Evolutionary conservation across 2,888 invertebrate genomes (phyloP), one percentile per base, ranked within the genome.

Genomic region (Catocala nupta): DNA sequence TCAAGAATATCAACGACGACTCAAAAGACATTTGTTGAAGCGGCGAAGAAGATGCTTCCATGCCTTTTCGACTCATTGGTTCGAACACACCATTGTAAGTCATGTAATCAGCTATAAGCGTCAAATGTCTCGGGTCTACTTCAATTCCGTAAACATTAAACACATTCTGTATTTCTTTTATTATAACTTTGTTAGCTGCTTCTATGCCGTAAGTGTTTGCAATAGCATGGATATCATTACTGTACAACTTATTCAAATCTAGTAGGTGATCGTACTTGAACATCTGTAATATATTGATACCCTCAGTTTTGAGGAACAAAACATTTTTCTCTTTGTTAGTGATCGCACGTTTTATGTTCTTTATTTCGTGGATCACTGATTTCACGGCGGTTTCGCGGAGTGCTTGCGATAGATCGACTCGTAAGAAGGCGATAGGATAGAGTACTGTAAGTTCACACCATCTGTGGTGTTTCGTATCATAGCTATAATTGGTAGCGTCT

Each of bases 1-100:
- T 96, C 70, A 99, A 92, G 87, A 99, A 99, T 73, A 96, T 96
- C 67, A 98, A 92, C 4, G 98, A 97, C 0, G 99, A 98, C 88
- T 99, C 99, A 85, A 99, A 99, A 0, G 98, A 98, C 98, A 99
- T 99, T 91, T 99, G 99, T 87, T 99, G 99, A 13, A 99, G 90
- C 0, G 99, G 98, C 0, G 99, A 99, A 0, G 98, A 95, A n/a
- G 97, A 97, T 54, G 96, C 96, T 77, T 97, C 97, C 96, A 99
- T 98, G 8, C 99, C 98, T 78, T 96, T 96, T 33, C 99, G 95
- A 86, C 97, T 99, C 89, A 99, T 96, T 0, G 99, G 97, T 81
- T 97, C 96, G 83, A 97, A 99, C 0, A 95, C 93, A 0, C 99
- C 99, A 81, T 97, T 97, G 78, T 96, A 98, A 0, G 99, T 99